These are phyloP conservation scores for Papilio helenus DNA, from an alignment of 1,140 invertebrate genomes.

Conservation along the genomic window DNA sequence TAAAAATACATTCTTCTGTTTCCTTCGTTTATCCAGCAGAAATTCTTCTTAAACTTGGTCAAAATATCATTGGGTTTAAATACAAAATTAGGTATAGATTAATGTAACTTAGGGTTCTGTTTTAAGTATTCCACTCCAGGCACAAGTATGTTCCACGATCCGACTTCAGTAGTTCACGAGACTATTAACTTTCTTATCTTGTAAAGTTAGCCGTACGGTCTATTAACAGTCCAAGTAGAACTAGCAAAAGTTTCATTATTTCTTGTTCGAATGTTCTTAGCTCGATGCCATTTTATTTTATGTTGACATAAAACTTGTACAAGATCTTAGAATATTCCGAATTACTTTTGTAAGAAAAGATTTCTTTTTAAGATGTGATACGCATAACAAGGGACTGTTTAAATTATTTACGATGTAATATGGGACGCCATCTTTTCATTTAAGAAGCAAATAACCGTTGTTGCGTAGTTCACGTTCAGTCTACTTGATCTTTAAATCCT, in stretches of 20 bases:
- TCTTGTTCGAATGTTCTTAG: constrained; percentile 27
- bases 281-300: constrained; percentile 24
- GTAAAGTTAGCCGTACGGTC: constrained; percentile 23
- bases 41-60: neutral
- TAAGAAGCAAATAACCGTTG: neutral
- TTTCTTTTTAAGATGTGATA: constrained; percentile 13
- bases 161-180: constrained; percentile 19
- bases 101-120: neutral
- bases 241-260: constrained; percentile 26
- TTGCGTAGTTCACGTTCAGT: neutral
- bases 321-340: constrained; percentile 7
- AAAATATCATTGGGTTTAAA: neutral
- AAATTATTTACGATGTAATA: neutral
- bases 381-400: neutral
- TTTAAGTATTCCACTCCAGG: constrained; percentile 18
- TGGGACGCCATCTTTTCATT: neutral
- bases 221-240: constrained; percentile 25
- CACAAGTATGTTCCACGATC: constrained; percentile 15
- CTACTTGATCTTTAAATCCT: neutral
- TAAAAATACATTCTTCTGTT: neutral
- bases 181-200: constrained; percentile 26
- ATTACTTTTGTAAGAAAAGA: constrained; percentile 10
- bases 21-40: neutral
- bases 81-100: neutral
- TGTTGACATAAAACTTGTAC: constrained; percentile 29